A percentile compares a stretch with the other conserved stretches of the same genome.
Conservation (phyloP, 2,888 invertebrate species). For the Apomyelois bistriatella region DNA sequence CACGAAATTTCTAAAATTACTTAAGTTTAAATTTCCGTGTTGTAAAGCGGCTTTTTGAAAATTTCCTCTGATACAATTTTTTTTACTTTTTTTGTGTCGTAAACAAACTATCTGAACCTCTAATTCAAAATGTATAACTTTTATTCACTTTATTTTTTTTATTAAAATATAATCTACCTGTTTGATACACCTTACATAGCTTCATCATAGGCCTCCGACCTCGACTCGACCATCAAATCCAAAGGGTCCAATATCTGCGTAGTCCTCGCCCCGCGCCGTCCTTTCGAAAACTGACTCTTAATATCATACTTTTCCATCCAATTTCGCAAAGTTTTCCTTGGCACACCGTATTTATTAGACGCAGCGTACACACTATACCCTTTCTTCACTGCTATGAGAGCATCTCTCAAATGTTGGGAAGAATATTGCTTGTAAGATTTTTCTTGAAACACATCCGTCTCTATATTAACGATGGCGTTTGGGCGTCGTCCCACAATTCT, state of each 20-base stretch:
- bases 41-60: too few species aligned
- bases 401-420: constrained; percentile 70
- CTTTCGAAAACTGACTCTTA: constrained; percentile 75
- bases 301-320: constrained; percentile 81
- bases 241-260: constrained; percentile 61
- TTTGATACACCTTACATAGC: constrained; percentile 18
- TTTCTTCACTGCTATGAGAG: constrained; percentile 72
- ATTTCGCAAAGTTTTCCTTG: constrained; percentile 76
- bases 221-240: constrained; percentile 55
- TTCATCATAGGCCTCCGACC: constrained; percentile 55
- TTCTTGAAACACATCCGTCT: constrained; percentile 73
- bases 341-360: constrained; percentile 77
- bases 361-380: constrained; percentile 79
- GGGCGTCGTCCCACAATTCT: constrained; percentile 65
- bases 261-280: constrained; percentile 59
- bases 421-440: constrained; percentile 77
- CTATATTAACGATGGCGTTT: constrained; percentile 69
- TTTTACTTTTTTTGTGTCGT: too few species aligned
- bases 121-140: too few species aligned
- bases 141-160: too few species aligned
- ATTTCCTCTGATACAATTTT: too few species aligned
- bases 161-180: too few species aligned
- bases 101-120: too few species aligned
- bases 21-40: too few species aligned
- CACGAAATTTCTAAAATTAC: too few species aligned